Percentiles rank a stretch among this genome's conserved stretches.
phyloP scores from a whole-genome alignment of 2,888 invertebrate genomes.

The Epistrophe grossulariae region DNA sequence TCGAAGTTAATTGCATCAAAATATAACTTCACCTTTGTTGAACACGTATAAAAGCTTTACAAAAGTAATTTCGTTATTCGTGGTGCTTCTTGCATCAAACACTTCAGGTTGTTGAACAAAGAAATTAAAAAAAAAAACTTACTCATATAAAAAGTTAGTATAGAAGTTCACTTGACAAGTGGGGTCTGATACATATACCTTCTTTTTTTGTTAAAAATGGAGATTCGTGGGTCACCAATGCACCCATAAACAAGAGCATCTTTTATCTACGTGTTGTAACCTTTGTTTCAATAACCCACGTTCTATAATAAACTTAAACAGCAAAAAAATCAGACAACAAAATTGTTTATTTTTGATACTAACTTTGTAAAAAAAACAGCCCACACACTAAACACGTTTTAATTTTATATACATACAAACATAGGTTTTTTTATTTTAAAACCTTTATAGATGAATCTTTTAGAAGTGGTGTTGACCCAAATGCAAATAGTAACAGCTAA shows the following conservation, averaged over 20 bases:
- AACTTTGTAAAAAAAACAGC: neutral
- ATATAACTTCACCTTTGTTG: slow-evolving; percentile 46
- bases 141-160: slow-evolving; percentile 42
- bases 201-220: neutral
- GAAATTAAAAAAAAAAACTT: neutral
- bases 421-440: neutral
- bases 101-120: slow-evolving; percentile 18
- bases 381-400: slow-evolving; percentile 30
- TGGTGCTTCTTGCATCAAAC: slow-evolving; percentile 28
- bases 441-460: slow-evolving; percentile 5
- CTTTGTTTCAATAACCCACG: slow-evolving; percentile 24
- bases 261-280: slow-evolving; percentile 16
- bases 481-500: slow-evolving; percentile 1
- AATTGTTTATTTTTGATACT: neutral
- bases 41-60: slow-evolving; percentile 50
- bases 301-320: slow-evolving; percentile 1
- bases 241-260: slow-evolving; percentile 19
- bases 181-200: slow-evolving; percentile 10
- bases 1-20: slow-evolving; percentile 24
- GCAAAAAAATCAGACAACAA: neutral
- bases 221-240: neutral
- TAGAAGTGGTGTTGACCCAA: slow-evolving; percentile 53
- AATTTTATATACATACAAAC: too few species aligned
- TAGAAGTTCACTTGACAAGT: slow-evolving; percentile 41
- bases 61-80: slow-evolving; percentile 40